Base-by-base conservation (phyloP, 2,113 vertebrate genomes). In the Scalopus aquaticus region DNA sequence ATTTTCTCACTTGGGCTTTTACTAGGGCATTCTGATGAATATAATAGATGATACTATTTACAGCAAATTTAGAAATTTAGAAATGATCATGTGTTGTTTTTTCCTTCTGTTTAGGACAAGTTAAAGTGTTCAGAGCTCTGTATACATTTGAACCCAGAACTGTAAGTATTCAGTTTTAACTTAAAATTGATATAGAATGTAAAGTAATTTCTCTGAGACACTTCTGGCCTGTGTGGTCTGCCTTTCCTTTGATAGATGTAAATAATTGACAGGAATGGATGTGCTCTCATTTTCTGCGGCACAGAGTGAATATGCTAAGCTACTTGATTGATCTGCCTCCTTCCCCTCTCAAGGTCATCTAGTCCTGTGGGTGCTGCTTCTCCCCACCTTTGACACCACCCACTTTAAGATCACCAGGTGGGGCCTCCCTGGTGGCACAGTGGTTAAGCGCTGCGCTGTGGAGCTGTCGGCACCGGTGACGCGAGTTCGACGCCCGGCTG, bases 101-200 rank as follows among this genome's bases (percentile, higher is more conserved):
- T 96, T 24, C 62, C 69, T 62, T 70, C 9, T 39, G 97, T 98
- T 96, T 90, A 99, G 99, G 99, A 67, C 99, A 99, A 96, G 99
- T 99, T 95, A 99, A 99, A 98, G 99, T 99, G 72, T 99, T 99
- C 98, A 98, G 99, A 97, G 99, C 99, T 26, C 96, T 99, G 77
- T 99, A 99, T 97, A 99, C 98, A 0, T 99, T 99, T 98, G 99
- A 99, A 94, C 99, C 99, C 88, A 99, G 99, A 98, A 99, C 99
- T 54, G 99, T 99, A 98, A 98, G 99, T 99, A 97, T 39, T 95
- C 44, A 42, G 54, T 86, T 94, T 88, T 85, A 49, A 67, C 39
- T 74, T 35, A 37, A 69, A 69, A 42, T 32, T 91, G 83, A 60
- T 28, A 28, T 56, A 22, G 20, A 56, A 56, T 60, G 0, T 39